A percentile compares a stretch with the other conserved stretches of the same genome.
These are phyloP conservation scores for Palythoa grandis DNA, from an alignment of 92 coral and sea anemone species.

Conservation along the genomic window DNA sequence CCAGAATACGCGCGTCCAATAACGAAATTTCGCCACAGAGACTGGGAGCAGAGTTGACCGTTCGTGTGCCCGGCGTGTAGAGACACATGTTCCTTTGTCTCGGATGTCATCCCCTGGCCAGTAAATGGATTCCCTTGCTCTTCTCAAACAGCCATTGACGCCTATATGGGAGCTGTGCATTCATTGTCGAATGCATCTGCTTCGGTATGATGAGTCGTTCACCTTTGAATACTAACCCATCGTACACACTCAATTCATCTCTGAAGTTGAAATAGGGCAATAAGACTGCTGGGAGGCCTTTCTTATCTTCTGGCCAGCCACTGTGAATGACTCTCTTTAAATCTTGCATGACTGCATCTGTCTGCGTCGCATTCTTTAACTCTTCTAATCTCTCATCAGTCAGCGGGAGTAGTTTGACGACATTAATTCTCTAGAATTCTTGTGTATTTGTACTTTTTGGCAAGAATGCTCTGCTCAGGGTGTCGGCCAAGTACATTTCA, in stretches of 20 bases:
- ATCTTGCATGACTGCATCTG: constrained; percentile 52
- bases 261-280: constrained; percentile 52
- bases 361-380: constrained; percentile 23
- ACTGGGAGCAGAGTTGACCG: no score
- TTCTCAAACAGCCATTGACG: constrained; percentile 55
- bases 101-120: constrained; percentile 62
- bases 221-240: constrained; percentile 51
- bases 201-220: constrained; percentile 46
- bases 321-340: constrained; percentile 52
- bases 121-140: constrained; percentile 64
- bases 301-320: constrained; percentile 70
- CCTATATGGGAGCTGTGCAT: constrained; percentile 62
- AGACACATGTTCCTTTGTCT: constrained; percentile 42
- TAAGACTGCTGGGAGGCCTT: constrained; percentile 46
- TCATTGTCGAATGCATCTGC: constrained; percentile 12
- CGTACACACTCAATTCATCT: constrained; percentile 51
- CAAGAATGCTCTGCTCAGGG: constrained; percentile 57
- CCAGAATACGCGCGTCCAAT: constrained; percentile 13
- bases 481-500: constrained; percentile 56
- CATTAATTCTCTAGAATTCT: constrained; percentile 60
- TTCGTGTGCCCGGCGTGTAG: constrained; percentile 54
- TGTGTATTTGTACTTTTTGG: constrained; percentile 43
- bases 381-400: constrained; percentile 49
- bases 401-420: constrained; percentile 51
- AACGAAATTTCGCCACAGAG: no score